Evolutionary conservation across 2,113 vertebrate genomes (phyloP).

Genomic region (Forbesichthys papilliferus): DNA sequence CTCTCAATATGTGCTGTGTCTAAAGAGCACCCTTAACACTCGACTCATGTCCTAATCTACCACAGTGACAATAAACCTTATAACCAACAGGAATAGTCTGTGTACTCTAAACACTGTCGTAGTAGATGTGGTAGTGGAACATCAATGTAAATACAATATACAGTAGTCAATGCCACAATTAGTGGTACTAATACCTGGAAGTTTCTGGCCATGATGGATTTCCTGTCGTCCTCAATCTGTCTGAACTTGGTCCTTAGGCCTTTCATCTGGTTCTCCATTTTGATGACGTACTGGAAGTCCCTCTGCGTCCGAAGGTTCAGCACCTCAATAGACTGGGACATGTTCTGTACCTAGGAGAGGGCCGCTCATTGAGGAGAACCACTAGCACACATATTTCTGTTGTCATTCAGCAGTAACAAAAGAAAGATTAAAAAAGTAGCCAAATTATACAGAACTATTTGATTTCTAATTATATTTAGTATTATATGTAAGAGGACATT

Average conservation of each 20-base stretch:
- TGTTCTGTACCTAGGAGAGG: constrained; percentile 90
- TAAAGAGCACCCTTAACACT: too few species aligned
- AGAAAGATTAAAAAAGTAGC: too few species aligned
- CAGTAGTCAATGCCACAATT: background rate
- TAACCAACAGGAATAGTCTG: too few species aligned
- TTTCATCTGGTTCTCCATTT: constrained; percentile 99
- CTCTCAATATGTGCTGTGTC: too few species aligned
- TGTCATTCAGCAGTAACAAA: too few species aligned
- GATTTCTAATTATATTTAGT: too few species aligned
- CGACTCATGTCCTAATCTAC: too few species aligned
- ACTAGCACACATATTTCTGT: background rate
- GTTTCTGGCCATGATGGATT: constrained; percentile 93
- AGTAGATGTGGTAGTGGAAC: too few species aligned
- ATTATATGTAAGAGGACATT: too few species aligned
- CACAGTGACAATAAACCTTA: too few species aligned
- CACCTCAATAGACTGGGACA: constrained; percentile 99
- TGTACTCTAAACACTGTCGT: too few species aligned
- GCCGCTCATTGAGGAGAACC: constrained; percentile 15
- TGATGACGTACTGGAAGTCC: constrained; percentile 98
- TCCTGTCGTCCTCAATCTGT: constrained; percentile 95
- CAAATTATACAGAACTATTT: too few species aligned
- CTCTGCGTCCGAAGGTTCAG: constrained; percentile 96
- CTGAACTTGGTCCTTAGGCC: constrained; percentile 94
- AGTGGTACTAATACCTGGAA: constrained; percentile 83
- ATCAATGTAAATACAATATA: background rate